Evolutionary conservation across 2,113 vertebrate species (phyloP), one percentile per base, ranked within the genome.

Genomic region (Sinocyclocheilus grahami): DNA sequence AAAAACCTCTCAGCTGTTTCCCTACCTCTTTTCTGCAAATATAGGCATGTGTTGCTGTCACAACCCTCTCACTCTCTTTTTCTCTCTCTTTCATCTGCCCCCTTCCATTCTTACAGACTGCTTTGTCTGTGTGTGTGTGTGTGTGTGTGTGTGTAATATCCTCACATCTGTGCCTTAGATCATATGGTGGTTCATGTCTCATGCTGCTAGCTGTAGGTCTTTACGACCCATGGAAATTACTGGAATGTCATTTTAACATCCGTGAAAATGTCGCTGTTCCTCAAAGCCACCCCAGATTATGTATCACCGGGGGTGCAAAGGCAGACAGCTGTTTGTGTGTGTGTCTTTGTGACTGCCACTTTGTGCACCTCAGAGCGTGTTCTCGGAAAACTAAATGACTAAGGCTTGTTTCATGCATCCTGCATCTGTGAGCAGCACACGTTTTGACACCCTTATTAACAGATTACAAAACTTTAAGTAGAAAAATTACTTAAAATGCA

Each of bases 191-290:
- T 46, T 60, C 78, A 63, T 30, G 75, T 79, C 74, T 82, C 80
- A 11, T 37, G 65, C 86, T 86, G 67, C 81, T 78, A 82, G 79
- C 85, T 87, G 71, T 72, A 86, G 86, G 79, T 86, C 88, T 86
- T 89, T 89, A 89, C 86, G 84, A 85, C 69, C 88, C 88, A 87
- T 89, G 88, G 71, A 89, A 89, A 89, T 89, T 48, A 82, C 86
- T 83, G 88, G 88, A 89, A 89, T 87, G 88, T 86, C 48, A 86
- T 83, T 89, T 83, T 87, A 87, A 87, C 88, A 89, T 86, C 88
- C 84, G 71, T 87, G 86, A 85, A 87, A 87, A 84, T 82, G 82
- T 84, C 55, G 13, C 82, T 24, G 87, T 82, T 86, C 74, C 86
- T 86, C 84, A 89, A 89, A 89, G 86, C 75, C 74, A 74, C 82